These are phyloP conservation scores for Abscondita cerata DNA, from an alignment of 2,888 invertebrate species.

Conservation along the genomic window DNA sequence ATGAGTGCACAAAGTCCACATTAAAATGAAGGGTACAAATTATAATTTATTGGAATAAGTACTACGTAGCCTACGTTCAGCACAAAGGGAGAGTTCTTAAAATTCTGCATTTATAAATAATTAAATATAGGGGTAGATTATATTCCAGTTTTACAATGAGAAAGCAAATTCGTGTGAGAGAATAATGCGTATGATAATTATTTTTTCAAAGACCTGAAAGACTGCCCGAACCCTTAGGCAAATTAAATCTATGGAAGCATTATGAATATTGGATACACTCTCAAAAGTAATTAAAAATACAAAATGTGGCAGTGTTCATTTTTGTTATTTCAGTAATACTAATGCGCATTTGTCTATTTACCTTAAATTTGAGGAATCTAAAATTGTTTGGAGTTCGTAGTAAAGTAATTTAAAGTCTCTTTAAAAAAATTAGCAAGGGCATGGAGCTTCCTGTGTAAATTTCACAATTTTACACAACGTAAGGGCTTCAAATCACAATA, in stretches of 20 bases:
- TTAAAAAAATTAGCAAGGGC: background rate
- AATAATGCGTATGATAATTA: constrained; percentile 30
- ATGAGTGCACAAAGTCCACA: constrained; percentile 44
- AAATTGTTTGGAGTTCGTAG: too few relatives aligned
- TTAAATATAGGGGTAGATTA: constrained; percentile 33
- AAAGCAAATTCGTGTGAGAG: constrained; percentile 34
- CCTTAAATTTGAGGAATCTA: too few relatives aligned
- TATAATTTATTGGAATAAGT: constrained; percentile 37
- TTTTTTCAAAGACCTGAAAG: constrained; percentile 18
- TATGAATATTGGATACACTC: constrained; percentile 12
- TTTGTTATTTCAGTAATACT: background rate
- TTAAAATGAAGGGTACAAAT: constrained; percentile 36
- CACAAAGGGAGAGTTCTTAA: constrained; percentile 35
- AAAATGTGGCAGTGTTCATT: background rate
- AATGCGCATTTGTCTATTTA: too few relatives aligned
- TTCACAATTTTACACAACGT: constrained; percentile 5
- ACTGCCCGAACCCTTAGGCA: constrained; percentile 13
- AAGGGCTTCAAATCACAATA: constrained; percentile 5
- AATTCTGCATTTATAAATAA: constrained; percentile 37
- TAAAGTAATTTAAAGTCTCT: too few relatives aligned
- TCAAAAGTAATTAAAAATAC: background rate
- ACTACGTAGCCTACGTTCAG: constrained; percentile 28
- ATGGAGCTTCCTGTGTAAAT: constrained; percentile 7
- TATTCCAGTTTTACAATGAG: constrained; percentile 31
- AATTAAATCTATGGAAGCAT: constrained; percentile 17